Base-by-base conservation (phyloP, 2,797 vertebrate genomes). In the Hippocampus kuda region DNA sequence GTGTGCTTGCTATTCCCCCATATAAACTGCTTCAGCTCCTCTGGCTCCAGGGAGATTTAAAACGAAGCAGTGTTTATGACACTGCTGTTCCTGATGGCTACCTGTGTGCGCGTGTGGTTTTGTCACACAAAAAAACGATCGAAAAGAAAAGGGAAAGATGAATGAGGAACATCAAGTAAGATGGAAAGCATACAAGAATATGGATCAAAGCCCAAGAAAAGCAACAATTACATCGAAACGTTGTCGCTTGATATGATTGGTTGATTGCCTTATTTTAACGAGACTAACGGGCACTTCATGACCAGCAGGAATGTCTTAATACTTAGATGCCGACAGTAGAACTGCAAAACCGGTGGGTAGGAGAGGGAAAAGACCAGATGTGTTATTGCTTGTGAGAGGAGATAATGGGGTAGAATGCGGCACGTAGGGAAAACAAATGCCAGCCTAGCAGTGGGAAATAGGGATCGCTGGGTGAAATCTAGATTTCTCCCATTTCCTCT, bases 401-500 rank as follows among this genome's bases (percentile, higher is more conserved):
- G 79, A 82, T 84, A 82, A 85, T 59, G 38, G 42, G 75, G 73
- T 69, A 66, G 67, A 80, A 75, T 44, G 78, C 81, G 73, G 81
- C 65, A 80, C 81, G 82, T 72, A 84, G 77, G 83, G 78, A 72
- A 83, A 86, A 70, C 86, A 88, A 84, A 90, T 87, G 87, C 83
- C 87, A 83, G 82, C 78, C 76, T 38, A 86, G 79, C 87, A 83
- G 84, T 85, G 80, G 81, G 79, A 85, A 81, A 85, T 73, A 61
- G 72, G 68, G 74, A 81, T 82, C 82, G 83, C 87, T 83, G 72
- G n/a, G 81, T 60, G 77, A 85, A 87, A 83, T 86, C 84, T 75
- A 80, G 79, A 86, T 86, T 80, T 78, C 78, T 79, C 75, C 76
- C 72, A 83, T 86, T 85, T 85, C 77, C 85, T 83, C 83, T 79